A percentile compares a stretch with the other conserved stretches of the same genome.
Conservation (phyloP, 2,888 invertebrate species). For the Anthophora plumipes region DNA sequence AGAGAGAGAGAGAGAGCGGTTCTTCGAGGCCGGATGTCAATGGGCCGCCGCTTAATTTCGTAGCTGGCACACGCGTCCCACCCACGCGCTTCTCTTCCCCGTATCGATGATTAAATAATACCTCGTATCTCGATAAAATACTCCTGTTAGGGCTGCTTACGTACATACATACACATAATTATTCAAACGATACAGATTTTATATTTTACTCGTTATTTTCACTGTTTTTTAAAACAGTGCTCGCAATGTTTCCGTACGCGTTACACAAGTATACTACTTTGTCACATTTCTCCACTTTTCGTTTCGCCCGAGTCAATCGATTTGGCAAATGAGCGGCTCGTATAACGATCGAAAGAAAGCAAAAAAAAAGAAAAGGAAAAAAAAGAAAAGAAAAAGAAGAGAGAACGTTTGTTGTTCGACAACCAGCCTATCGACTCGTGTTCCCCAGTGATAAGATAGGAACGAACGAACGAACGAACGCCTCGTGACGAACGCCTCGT, state of each 20-base stretch:
- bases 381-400: no score
- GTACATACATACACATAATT: no score
- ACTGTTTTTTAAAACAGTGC: no score
- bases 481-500: constrained; percentile 1
- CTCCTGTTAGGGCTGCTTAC: background rate
- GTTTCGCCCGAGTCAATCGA: no score
- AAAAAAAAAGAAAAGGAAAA: background rate
- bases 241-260: no score
- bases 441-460: constrained; percentile 18
- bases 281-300: no score
- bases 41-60: constrained; percentile 11
- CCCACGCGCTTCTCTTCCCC: constrained; percentile 4
- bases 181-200: no score
- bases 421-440: background rate
- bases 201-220: no score
- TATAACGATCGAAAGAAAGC: no score
- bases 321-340: no score
- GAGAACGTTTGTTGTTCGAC: background rate
- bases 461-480: background rate
- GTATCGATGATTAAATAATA: constrained; percentile 8
- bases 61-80: background rate
- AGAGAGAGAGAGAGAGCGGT: no score
- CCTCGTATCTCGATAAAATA: background rate
- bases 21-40: background rate
- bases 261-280: no score